A percentile compares a stretch with the other conserved stretches of the same genome.
phyloP scores from a whole-genome alignment of 2,113 vertebrate species.

The Alligator mississippiensis region DNA sequence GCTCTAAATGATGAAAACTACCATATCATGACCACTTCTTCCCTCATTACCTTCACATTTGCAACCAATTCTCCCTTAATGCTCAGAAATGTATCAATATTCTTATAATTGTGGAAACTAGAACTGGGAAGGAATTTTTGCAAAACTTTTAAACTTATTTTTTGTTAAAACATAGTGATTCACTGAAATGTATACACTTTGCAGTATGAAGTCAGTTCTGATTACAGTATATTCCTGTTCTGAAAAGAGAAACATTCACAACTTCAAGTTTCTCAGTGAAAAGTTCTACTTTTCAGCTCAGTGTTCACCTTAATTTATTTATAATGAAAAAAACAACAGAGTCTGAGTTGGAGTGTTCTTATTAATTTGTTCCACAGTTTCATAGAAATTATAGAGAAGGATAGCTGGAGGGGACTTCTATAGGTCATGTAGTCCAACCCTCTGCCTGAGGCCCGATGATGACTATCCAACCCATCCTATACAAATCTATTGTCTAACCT shows the following conservation, averaged over 20 bases:
- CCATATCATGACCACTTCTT: too few relatives aligned
- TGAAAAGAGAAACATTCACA: not conserved
- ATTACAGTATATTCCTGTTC: not conserved
- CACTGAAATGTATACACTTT: not conserved
- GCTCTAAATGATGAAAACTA: too few relatives aligned
- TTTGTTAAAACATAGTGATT: not conserved
- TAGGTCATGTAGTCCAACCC: too few relatives aligned
- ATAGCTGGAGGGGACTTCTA: too few relatives aligned
- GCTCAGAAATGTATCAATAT: too few relatives aligned
- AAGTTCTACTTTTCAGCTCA: not conserved
- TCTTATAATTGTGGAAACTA: not conserved
- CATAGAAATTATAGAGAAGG: too few relatives aligned
- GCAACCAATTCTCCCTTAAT: too few relatives aligned
- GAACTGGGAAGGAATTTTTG: not conserved
- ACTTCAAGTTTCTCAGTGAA: not conserved
- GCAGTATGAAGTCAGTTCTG: not conserved
- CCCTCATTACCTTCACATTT: too few relatives aligned
- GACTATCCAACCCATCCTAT: too few relatives aligned
- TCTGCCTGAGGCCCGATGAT: too few relatives aligned
- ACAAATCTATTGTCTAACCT: too few relatives aligned
- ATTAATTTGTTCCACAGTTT: not conserved
- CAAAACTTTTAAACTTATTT: not conserved
- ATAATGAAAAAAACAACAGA: not conserved
- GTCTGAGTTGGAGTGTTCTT: not conserved
- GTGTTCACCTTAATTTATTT: not conserved